Evolutionary conservation across 2,797 vertebrate species (phyloP).

Genomic region (Aeoliscus strigatus): DNA sequence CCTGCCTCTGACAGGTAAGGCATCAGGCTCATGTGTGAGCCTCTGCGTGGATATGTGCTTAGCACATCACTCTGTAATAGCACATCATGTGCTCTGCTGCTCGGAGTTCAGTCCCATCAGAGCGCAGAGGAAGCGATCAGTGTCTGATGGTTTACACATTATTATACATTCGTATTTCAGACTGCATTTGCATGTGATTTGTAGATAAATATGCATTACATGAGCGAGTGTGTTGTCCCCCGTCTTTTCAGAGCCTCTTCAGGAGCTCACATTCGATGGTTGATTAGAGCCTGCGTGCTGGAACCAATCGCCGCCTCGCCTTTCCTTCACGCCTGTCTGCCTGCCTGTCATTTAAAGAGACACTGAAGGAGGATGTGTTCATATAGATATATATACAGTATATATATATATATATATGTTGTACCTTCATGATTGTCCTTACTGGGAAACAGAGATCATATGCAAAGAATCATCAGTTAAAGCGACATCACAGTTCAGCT

Average conservation of each 20-base stretch:
- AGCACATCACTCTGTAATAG: slow-evolving; percentile 45
- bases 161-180: slow-evolving; percentile 29
- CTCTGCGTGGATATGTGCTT: slow-evolving; percentile 43
- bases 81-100: slow-evolving; percentile 56
- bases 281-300: slow-evolving; percentile 56
- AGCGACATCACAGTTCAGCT: slow-evolving; percentile 8
- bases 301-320: slow-evolving; percentile 65
- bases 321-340: slow-evolving; percentile 51
- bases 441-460: slow-evolving; percentile 10
- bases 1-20: slow-evolving; percentile 76
- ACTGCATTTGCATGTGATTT: slow-evolving; percentile 52
- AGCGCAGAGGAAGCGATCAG: slow-evolving; percentile 13
- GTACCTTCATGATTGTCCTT: slow-evolving; percentile 24
- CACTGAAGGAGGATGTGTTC: slow-evolving; percentile 21
- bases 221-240: slow-evolving; percentile 22
- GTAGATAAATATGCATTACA: slow-evolving; percentile 35
- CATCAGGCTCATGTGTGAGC: slow-evolving; percentile 44
- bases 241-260: slow-evolving; percentile 50
- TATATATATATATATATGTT: slow-evolving; percentile 5
- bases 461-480: slow-evolving; percentile 15
- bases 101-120: slow-evolving; percentile 44
- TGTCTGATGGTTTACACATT: slow-evolving; percentile 9
- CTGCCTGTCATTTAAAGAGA: slow-evolving; percentile 47
- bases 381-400: too few relatives aligned
- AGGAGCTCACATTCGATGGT: slow-evolving; percentile 48